phyloP scores from a whole-genome alignment of 2,888 invertebrate genomes.

The Sinopyrophorus schimmeli region DNA sequence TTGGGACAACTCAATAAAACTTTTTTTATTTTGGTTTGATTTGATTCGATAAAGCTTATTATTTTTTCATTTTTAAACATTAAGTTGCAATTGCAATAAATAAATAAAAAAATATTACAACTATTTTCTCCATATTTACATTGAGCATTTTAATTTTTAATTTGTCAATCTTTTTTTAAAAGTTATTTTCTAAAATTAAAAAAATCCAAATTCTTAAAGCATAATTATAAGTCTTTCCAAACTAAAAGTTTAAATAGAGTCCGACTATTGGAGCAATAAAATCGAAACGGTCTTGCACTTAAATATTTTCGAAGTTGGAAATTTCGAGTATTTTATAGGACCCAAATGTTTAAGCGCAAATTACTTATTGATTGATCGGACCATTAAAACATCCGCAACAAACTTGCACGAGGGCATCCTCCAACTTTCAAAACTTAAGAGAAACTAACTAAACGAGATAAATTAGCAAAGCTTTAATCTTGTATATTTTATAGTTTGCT shows the following conservation, averaged over 20 bases:
- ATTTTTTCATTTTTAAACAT: conserved; percentile 1
- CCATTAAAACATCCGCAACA: conserved; percentile 22
- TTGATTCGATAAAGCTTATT: no score
- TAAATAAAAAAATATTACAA: no score
- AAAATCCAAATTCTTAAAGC: no score
- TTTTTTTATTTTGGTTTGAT: no score
- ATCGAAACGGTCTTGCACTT: no score
- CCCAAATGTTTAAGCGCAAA: conserved; percentile 19
- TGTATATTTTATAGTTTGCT: conserved; percentile 18
- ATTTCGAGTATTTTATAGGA: no score
- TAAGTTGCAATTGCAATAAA: no score
- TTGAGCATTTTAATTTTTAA: not conserved
- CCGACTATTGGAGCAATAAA: no score
- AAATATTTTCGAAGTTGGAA: not conserved
- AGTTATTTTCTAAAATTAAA: no score
- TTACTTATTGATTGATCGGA: conserved; percentile 27
- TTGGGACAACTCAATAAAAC: no score
- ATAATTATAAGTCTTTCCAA: no score
- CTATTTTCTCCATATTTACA: not conserved
- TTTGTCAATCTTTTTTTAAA: conserved; percentile 3
- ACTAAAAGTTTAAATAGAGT: no score
- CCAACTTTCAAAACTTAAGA: conserved; percentile 18
- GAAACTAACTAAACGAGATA: conserved; percentile 19
- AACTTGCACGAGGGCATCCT: conserved; percentile 19
- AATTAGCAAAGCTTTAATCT: conserved; percentile 21